Evolutionary conservation across 2,888 invertebrate genomes (phyloP), one percentile per base, ranked within the genome.

Genomic region (Dynastes hyllus): DNA sequence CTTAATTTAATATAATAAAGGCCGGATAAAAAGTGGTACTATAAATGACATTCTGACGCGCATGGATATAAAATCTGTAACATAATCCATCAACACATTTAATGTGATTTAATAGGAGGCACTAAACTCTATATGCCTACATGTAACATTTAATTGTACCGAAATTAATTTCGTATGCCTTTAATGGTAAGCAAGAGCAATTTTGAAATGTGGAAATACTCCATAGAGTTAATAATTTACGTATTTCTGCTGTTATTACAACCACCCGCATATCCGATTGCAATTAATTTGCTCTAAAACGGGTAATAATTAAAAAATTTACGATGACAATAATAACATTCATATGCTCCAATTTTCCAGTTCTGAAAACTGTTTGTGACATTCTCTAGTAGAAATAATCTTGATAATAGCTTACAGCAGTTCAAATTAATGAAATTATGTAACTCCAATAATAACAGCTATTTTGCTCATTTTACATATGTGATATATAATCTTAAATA

Each of bases 21-120:
- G 11, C 58, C 40, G 0, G 27, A 58, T n/a, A 67, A 50, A 29
- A 29, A 69, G 16, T 40, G 58, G 40, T 40, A 55, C 29, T 27
- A 50, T 53, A 53, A 16, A 50, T 51, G 69, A 69, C 53, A 32
- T 53, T 29, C 70, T 40, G 40, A 29, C 11, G n/a, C 58, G 29
- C n/a, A 55, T 40, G 5, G 22, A 73, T 37, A 58, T 58, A 73
- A 73, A 73, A 73, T 73, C 73, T 73, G 73, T 73, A 73, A 73
- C 45, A 73, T 61, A 73, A 73, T 73, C 58, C 73, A 29, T 55
- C 40, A 73, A 58, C 73, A 40, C 73, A 45, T 37, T 73, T 45
- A 73, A 73, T 73, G 73, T 73, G 73, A 73, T 73, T 73, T 51
- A 29, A 27, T 32, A 4, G 29, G 13, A 11, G 22, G 50, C 9